Conservation (phyloP, 2,113 vertebrate genomes). For the Microtus oregoni region DNA sequence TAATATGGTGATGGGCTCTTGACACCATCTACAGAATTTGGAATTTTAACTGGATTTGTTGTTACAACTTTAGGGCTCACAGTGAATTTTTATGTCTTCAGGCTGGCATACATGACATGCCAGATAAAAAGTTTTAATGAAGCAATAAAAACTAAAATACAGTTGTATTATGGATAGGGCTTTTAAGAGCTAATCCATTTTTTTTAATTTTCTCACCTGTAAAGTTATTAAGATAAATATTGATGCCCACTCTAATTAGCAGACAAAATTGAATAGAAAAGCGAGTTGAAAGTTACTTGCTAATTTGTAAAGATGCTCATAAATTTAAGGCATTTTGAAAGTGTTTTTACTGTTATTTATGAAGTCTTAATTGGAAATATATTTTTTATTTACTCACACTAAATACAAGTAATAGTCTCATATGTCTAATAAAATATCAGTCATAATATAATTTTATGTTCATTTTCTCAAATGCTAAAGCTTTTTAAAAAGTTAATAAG, state of each 20-base stretch:
- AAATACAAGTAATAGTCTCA: background rate
- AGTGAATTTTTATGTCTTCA: background rate
- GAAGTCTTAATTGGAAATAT: background rate
- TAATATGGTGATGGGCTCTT: background rate
- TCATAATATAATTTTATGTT: background rate
- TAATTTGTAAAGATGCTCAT: background rate
- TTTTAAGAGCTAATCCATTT: background rate
- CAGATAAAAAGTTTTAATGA: slow-evolving; percentile 19
- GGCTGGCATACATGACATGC: background rate
- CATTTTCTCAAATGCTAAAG: background rate
- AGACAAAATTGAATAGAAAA: background rate
- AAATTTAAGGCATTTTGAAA: background rate
- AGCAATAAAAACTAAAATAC: background rate
- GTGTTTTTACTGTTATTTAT: background rate
- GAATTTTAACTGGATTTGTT: background rate
- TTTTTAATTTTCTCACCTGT: background rate
- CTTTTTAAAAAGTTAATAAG: background rate
- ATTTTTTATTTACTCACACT: slow-evolving; percentile 9
- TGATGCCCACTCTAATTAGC: background rate
- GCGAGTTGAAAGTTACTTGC: background rate
- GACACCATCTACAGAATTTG: background rate
- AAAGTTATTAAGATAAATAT: background rate
- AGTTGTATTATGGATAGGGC: background rate
- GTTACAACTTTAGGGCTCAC: background rate
- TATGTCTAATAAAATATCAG: slow-evolving; percentile 13